Evolutionary conservation across 92 coral and sea anemone species (phyloP), one percentile per base, ranked within the genome.

Genomic region (Zoanthus sociatus): DNA sequence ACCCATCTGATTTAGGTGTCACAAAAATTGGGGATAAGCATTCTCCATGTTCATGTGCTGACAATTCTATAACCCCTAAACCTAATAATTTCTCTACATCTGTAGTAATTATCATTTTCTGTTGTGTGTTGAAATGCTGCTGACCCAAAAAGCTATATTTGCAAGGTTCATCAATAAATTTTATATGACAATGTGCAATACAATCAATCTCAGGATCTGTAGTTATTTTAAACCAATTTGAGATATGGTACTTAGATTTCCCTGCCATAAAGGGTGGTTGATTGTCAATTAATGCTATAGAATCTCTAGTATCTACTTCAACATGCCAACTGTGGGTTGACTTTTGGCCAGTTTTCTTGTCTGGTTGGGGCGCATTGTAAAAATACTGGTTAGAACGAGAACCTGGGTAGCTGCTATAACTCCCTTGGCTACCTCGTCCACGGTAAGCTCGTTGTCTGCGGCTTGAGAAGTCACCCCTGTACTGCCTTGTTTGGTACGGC

Each of bases 201-300:
- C 83, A 61, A 78, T 78, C 68, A 33, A 33, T 33, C 42, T 33
- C 42, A 33, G 42, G 42, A 33, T 33, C 42, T 33, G 42, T 56
- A 56, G 63, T 56, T 56, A 56, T 56, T 56, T 56, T 56, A 56
- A 56, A 17, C 63, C 63, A 56, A 56, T 56, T 56, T 56, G 63
- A 56, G 63, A 56, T 56, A 56, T 56, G 63, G 63, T 56, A 56
- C 63, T 56, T 56, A 56, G 63, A 7, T 56, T 9, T 56, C 63
- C 63, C 63, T 56, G 63, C 63, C 63, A 56, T 56, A 56, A 56
- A 56, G 63, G 63, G 63, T 56, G 63, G 63, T 56, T 56, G 63
- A 56, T 56, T 11, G 63, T 56, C 63, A 56, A 56, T 56, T 56
- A 56, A 56, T 56, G 63, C 63, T 56, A 56, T 56, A 56, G 63